Percentiles rank a stretch among this genome's conserved stretches.
Evolutionary conservation across 2,888 invertebrate species (phyloP).

Genomic region (Ashinkailepas kermadecensis): DNA sequence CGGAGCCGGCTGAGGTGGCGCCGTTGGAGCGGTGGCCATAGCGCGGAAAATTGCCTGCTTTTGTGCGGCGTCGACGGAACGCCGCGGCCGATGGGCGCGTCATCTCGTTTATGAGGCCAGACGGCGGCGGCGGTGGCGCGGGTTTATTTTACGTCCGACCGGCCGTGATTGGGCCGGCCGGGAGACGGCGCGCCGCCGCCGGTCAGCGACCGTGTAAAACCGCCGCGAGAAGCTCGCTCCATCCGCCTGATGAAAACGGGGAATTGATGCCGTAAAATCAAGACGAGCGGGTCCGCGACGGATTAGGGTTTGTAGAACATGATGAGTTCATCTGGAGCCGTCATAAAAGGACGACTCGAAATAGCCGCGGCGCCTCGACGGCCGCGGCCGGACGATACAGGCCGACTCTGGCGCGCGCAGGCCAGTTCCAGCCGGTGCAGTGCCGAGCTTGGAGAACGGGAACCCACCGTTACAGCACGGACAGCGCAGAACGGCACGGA

Average conservation of each 20-base stretch:
- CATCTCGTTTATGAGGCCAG: neutral
- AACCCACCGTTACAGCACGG: too few relatives aligned
- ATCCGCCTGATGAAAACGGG: conserved; percentile 13
- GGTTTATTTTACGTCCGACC: neutral
- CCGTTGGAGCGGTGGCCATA: neutral
- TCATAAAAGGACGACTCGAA: neutral
- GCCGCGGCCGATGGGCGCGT: neutral
- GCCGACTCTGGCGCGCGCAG: too few relatives aligned
- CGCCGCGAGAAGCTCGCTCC: neutral
- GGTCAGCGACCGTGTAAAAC: neutral
- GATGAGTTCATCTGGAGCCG: conserved; percentile 20
- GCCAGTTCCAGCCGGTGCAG: too few relatives aligned
- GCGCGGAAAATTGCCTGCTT: neutral
- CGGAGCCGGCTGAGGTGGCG: neutral
- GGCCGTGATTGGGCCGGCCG: neutral
- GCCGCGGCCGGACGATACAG: too few relatives aligned
- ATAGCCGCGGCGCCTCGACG: neutral
- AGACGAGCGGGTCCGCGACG: conserved; percentile 1
- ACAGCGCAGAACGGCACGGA: too few relatives aligned
- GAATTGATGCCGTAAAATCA: conserved; percentile 18
- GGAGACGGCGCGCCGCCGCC: neutral
- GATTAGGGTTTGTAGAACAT: conserved; percentile 20
- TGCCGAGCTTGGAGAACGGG: too few relatives aligned
- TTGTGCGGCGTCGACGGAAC: neutral
- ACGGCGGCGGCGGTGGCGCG: neutral